Conservation (phyloP, 2,888 invertebrate species). For the Tiliacea citrago region DNA sequence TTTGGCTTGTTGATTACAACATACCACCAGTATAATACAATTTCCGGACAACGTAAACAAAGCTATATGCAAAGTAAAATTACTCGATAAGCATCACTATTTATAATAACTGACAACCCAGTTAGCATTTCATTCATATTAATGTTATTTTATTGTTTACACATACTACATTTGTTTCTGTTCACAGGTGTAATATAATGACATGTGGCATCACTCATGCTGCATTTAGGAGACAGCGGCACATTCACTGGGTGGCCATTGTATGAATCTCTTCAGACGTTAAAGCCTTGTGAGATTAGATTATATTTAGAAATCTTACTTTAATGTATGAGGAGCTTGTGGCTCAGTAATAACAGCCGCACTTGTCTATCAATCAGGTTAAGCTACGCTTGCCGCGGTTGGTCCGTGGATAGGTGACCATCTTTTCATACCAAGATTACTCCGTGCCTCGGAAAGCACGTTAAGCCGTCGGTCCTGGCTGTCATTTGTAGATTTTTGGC, state of each 20-base stretch:
- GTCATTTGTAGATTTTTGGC: no score
- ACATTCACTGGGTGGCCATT: not conserved
- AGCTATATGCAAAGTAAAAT: conserved; percentile 19
- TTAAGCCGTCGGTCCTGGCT: no score
- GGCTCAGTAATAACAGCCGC: no score
- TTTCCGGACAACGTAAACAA: conserved; percentile 28
- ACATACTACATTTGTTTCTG: conserved; percentile 17
- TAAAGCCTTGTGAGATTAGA: not conserved
- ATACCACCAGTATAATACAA: conserved; percentile 10
- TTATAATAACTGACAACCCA: conserved; percentile 23
- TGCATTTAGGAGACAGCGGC: not conserved
- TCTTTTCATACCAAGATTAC: no score
- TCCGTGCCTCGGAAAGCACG: no score
- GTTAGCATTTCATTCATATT: conserved; percentile 26
- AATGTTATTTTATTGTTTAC: conserved; percentile 2
- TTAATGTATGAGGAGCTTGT: no score
- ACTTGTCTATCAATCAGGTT: no score
- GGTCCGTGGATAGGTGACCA: no score
- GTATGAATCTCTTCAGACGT: not conserved
- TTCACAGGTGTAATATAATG: conserved; percentile 2
- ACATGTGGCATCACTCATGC: not conserved
- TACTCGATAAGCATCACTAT: conserved; percentile 23
- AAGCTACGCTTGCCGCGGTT: no score
- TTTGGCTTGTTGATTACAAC: conserved; percentile 13
- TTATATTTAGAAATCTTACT: not conserved